These are phyloP conservation scores for Tiphia femorata DNA, from an alignment of 2,888 invertebrate species.

Conservation along the genomic window DNA sequence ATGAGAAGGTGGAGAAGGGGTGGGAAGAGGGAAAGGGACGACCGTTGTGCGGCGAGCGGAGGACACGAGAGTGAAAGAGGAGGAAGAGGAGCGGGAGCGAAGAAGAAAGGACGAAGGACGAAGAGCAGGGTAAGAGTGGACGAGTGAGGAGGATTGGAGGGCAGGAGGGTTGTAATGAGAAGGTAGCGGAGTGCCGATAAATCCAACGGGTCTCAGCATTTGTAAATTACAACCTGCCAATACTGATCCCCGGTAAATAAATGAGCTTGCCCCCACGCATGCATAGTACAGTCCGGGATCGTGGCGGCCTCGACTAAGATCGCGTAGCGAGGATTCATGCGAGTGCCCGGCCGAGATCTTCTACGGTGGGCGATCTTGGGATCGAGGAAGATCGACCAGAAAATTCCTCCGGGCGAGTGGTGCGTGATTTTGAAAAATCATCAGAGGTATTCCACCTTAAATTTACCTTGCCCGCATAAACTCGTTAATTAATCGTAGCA, in stretches of 20 bases:
- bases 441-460: no score
- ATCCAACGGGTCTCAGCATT: conserved; percentile 68
- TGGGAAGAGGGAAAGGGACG: not conserved
- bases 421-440: no score
- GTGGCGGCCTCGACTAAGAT: conserved; percentile 41
- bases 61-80: conserved; percentile 4
- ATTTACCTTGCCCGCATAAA: no score
- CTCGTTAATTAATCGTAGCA: no score
- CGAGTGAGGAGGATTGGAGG: no score
- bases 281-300: conserved; percentile 45
- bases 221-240: conserved; percentile 69
- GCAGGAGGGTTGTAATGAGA: conserved; percentile 66
- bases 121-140: conserved; percentile 40
- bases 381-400: no score
- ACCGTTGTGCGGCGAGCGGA: no score
- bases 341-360: conserved; percentile 32
- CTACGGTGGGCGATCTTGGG: no score
- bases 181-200: conserved; percentile 69
- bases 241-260: conserved; percentile 64
- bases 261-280: conserved; percentile 62
- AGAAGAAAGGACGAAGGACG: conserved; percentile 17
- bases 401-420: no score
- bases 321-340: conserved; percentile 36
- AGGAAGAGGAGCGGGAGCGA: conserved; percentile 17
- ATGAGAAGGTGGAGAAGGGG: not conserved